phyloP scores from a whole-genome alignment of 2,113 vertebrate species.

The Cyrtonyx montezumae region DNA sequence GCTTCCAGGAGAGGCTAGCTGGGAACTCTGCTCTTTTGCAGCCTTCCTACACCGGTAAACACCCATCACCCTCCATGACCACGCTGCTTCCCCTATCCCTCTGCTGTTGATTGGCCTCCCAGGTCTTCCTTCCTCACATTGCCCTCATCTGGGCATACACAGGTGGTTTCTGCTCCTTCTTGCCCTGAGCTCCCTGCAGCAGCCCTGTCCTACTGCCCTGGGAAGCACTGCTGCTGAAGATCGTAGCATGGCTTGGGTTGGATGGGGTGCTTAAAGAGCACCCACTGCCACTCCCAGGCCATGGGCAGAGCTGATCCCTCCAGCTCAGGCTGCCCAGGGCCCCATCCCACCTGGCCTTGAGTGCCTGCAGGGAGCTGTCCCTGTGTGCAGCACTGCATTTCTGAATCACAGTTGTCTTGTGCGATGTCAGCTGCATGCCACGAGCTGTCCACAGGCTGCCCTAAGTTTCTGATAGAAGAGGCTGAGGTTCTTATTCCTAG shows the following conservation, averaged over 20 bases:
- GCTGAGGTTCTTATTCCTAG: background rate
- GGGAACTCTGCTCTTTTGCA: background rate
- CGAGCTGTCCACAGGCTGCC: background rate
- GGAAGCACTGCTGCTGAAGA: background rate
- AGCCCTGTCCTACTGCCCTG: background rate
- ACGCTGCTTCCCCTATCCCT: fast-evolving
- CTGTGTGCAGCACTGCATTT: background rate
- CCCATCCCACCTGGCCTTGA: no score
- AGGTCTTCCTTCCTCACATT: conserved; percentile 11
- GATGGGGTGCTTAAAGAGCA: no score
- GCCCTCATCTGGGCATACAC: background rate
- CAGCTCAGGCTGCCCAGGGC: no score
- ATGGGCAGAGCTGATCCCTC: no score
- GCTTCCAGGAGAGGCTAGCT: background rate
- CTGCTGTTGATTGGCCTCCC: background rate
- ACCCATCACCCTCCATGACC: fast-evolving
- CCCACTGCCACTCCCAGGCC: no score
- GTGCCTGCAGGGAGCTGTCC: background rate
- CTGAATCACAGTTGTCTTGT: fast-evolving
- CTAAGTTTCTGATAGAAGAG: background rate
- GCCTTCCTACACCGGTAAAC: background rate
- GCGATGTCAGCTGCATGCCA: background rate
- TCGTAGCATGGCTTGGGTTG: no score
- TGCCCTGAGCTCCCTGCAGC: background rate
- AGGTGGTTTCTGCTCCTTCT: background rate